These are phyloP conservation scores for Drosophila parvula DNA, from an alignment of 1,140 invertebrate genomes.

Conservation along the genomic window DNA sequence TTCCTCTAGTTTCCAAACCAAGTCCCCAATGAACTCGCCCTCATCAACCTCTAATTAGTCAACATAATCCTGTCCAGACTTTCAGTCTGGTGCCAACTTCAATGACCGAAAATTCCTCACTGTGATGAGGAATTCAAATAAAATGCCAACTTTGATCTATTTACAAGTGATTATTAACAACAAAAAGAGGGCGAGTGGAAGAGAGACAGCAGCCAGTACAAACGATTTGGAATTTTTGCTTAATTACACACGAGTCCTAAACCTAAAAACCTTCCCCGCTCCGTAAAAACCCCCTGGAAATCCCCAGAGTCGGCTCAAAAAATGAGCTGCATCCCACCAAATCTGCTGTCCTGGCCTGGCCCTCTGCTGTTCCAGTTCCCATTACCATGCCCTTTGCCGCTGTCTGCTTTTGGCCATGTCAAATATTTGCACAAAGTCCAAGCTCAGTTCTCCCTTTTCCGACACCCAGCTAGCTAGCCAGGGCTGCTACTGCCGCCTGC, in stretches of 20 bases:
- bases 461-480: not conserved
- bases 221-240: constrained; percentile 76
- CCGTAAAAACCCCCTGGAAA: constrained; percentile 14
- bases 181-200: constrained; percentile 6
- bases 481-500: not conserved
- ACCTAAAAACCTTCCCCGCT: not conserved
- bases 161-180: constrained; percentile 77
- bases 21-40: constrained; percentile 55
- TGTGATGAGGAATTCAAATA: constrained; percentile 50
- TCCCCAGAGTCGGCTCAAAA: constrained; percentile 62
- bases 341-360: not conserved
- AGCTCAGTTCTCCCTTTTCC: constrained; percentile 17
- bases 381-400: constrained; percentile 16
- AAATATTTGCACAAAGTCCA: constrained; percentile 77
- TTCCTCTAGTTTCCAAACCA: not conserved
- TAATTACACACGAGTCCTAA: constrained; percentile 71
- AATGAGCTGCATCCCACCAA: constrained; percentile 55
- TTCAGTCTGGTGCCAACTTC: constrained; percentile 23
- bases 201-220: constrained; percentile 36
- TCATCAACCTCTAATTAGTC: constrained; percentile 68
- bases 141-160: constrained; percentile 78
- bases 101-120: constrained; percentile 22
- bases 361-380: not conserved
- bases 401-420: constrained; percentile 65
- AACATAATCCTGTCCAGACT: constrained; percentile 63